Conservation (phyloP, 2,113 vertebrate genomes). For the Rhynchomys soricoides region DNA sequence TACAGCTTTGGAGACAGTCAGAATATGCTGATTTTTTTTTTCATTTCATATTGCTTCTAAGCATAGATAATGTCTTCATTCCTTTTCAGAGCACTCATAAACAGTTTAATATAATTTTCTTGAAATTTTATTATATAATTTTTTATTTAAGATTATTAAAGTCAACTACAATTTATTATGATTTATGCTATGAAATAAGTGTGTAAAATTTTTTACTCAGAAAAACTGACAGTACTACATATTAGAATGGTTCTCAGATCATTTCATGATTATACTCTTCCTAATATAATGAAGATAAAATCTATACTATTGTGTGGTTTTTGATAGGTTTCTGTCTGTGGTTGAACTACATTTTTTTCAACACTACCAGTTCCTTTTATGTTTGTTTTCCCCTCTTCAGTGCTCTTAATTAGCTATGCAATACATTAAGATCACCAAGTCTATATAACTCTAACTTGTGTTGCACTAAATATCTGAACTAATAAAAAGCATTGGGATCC, state of each 20-base stretch:
- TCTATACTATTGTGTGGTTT: neutral
- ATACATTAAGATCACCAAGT: constrained; percentile 45
- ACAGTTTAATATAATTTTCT: constrained; percentile 32
- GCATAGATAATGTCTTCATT: neutral
- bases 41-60: constrained; percentile 20
- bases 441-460: constrained; percentile 6
- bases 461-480: neutral
- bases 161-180: constrained; percentile 52
- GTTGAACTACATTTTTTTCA: constrained; percentile 3
- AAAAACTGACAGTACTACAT: neutral
- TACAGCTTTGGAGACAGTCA: constrained; percentile 6
- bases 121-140: constrained; percentile 18
- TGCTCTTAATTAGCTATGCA: neutral
- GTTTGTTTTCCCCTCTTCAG: constrained; percentile 14
- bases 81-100: neutral
- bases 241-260: neutral
- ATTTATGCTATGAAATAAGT: neutral
- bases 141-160: constrained; percentile 49
- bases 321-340: neutral
- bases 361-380: neutral
- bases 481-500: neutral
- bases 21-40: neutral
- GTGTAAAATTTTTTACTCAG: neutral
- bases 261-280: constrained; percentile 33
- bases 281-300: constrained; percentile 22